Evolutionary conservation across 1,140 invertebrate genomes (phyloP).

Genomic region (Bilobella aurantiaca): DNA sequence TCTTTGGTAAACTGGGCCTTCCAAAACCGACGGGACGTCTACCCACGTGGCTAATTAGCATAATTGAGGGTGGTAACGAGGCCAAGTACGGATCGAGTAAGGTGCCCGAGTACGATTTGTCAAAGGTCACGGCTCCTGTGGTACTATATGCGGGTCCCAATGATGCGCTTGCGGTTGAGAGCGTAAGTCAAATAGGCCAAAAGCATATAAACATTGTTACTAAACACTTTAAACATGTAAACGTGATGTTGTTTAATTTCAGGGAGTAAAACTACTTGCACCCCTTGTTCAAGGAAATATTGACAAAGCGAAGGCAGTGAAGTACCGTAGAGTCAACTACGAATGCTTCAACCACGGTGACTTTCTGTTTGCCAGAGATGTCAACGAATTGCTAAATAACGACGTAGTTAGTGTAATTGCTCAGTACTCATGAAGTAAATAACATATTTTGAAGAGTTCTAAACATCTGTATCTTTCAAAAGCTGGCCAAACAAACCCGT

Average conservation of each 20-base stretch:
- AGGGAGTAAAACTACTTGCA: not conserved
- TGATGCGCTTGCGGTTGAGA: no score
- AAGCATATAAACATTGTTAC: no score
- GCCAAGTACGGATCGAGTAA: no score
- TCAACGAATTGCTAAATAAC: not conserved
- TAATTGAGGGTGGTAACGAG: no score
- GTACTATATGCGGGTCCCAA: not conserved
- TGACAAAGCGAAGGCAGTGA: not conserved
- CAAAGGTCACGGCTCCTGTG: no score
- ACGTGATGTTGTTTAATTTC: not conserved
- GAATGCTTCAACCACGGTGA: not conserved
- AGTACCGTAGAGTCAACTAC: not conserved
- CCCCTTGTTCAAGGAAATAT: no score
- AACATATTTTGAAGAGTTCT: not conserved
- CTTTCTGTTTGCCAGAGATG: not conserved
- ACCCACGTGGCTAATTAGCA: no score
- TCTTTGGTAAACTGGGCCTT: no score
- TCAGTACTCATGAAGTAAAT: not conserved
- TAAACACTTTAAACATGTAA: no score
- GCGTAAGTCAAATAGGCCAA: no score
- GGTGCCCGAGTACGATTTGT: no score
- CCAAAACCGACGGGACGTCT: no score
- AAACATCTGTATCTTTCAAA: not conserved
- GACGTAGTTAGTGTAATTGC: not conserved
- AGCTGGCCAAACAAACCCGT: not conserved